Base-by-base conservation (phyloP, 2,113 vertebrate species). In the Haliaeetus leucogaster region DNA sequence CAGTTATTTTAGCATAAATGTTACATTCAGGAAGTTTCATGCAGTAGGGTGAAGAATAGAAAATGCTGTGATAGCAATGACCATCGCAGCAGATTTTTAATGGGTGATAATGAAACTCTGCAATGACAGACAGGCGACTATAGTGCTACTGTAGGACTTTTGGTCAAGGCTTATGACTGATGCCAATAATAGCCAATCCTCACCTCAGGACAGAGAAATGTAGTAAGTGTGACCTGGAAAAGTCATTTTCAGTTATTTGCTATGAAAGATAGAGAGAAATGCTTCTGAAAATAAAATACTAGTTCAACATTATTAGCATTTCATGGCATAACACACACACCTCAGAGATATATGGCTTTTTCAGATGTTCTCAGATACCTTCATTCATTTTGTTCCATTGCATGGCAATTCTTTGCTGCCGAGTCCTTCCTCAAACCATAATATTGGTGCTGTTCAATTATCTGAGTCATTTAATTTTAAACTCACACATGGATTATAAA, bases 401-500 rank as follows among this genome's bases (percentile, higher is more conserved):
- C 9, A 62, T 42, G 29, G 6, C 11, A 79, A 42, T 58, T 66
- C 16, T 53, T 85, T 79, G 16, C 38, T 66, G 26, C 5, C 4
- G 0, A 20, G 61, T 80, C 22, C 27, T 56, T 74, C 23, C 14
- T 56, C 19, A 73, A 73, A 50, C 2, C 7, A n/a, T 81, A 50
- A 58, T 20, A 91, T 36, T 26, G 19, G 67, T 42, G 3, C 4
- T n/a, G 5, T 83, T 65, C 16, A 83, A 58, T 45, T 83, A 70
- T 16, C 15, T 32, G 34, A 76, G 6, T 26, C 2, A 58, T 22
- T 73, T 84, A 45, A 55, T 36, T 91, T 91, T 73, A 45, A 66
- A 3, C 2, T 86, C n/a, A 26, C 7, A 11, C 4, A 67, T 4
- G 5, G 40, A 43, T 2, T 2, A 2, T 70, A 81, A 16, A 81